phyloP scores from a whole-genome alignment of 2,888 invertebrate species.

The Epinotia brunnichana region DNA sequence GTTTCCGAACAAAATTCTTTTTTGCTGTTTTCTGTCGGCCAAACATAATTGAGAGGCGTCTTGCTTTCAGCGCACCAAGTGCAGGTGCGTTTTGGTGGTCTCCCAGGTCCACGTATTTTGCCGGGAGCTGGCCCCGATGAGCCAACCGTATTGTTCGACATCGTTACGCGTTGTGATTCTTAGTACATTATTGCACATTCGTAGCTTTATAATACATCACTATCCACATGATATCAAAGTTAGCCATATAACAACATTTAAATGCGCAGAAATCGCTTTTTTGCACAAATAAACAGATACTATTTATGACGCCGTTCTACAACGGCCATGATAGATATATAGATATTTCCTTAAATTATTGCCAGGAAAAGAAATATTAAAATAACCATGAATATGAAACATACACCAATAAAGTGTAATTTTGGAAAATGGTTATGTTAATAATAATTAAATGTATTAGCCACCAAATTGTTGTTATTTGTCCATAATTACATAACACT shows the following conservation, averaged over 20 bases:
- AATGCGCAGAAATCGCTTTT: conserved; percentile 51
- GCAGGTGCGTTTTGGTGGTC: conserved; percentile 92
- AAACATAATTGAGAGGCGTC: conserved; percentile 91
- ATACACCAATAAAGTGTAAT: background rate
- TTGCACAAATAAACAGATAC: conserved; percentile 76
- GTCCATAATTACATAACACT: background rate
- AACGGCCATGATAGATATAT: conserved; percentile 80
- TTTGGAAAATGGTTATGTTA: background rate
- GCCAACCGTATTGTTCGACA: conserved; percentile 82
- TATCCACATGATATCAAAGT: conserved; percentile 65
- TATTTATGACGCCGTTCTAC: conserved; percentile 79
- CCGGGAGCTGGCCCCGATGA: conserved; percentile 82
- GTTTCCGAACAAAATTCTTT: conserved; percentile 96
- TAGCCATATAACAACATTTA: conserved; percentile 47
- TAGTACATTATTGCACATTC: conserved; percentile 66
- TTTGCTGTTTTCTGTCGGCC: conserved; percentile 94
- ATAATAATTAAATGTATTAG: background rate
- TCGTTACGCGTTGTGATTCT: conserved; percentile 59
- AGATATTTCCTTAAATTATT: conserved; percentile 52
- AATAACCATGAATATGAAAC: background rate
- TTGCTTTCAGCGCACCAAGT: conserved; percentile 95
- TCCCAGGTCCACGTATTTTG: conserved; percentile 88
- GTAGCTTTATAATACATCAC: conserved; percentile 48
- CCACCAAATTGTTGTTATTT: background rate
- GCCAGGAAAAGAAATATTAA: conserved; percentile 40